A percentile compares a stretch with the other conserved stretches of the same genome.
Conservation (phyloP, 2,113 vertebrate species). For the Vicugna pacos region DNA sequence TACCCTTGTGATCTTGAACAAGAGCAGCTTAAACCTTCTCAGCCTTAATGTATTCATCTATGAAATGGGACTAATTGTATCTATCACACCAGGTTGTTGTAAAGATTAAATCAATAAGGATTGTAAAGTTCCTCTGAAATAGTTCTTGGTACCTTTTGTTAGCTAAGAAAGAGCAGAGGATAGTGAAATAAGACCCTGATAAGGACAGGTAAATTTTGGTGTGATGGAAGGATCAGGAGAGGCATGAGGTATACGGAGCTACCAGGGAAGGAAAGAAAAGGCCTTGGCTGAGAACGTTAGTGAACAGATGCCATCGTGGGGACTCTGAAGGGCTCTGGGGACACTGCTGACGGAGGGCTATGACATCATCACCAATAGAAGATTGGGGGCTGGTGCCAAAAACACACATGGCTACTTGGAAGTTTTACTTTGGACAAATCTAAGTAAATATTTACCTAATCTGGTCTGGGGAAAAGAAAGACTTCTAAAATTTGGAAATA, state of each 20-base stretch:
- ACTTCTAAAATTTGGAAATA: slow-evolving; percentile 50
- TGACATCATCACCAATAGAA: not conserved
- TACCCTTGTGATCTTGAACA: not conserved
- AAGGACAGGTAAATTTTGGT: not conserved
- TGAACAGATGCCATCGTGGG: not conserved
- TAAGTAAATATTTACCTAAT: not conserved
- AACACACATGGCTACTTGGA: not conserved
- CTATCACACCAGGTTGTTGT: not conserved
- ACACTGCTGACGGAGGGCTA: not conserved
- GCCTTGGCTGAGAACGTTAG: not conserved
- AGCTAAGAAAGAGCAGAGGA: not conserved
- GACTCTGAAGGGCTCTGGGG: not conserved
- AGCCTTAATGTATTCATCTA: not conserved
- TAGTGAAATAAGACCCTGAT: not conserved
- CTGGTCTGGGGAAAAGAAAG: not conserved
- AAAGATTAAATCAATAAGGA: slow-evolving; percentile 40
- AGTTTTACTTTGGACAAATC: not conserved
- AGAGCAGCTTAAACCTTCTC: not conserved
- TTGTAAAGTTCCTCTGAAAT: not conserved
- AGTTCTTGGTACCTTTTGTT: not conserved
- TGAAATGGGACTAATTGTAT: not conserved
- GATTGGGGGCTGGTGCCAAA: not conserved
- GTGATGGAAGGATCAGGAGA: not conserved
- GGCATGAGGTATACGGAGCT: not conserved
- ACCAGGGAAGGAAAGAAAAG: not conserved